Evolutionary conservation across 2,797 vertebrate genomes (phyloP).

Genomic region (Amniataba percoides): DNA sequence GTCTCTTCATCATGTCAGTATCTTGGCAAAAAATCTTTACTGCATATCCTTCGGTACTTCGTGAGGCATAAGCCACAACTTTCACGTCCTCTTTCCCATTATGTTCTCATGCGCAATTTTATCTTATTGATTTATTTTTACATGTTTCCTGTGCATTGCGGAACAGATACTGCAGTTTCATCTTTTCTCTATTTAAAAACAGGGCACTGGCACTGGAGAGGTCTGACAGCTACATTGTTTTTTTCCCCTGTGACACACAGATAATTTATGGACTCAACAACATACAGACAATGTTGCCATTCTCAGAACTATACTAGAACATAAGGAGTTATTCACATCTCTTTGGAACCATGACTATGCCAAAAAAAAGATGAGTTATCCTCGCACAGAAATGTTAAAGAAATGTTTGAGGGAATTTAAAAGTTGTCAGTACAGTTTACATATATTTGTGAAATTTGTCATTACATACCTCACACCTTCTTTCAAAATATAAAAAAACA

Average conservation of each 20-base stretch:
- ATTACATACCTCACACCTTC: too few species aligned
- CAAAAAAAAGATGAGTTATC: neutral
- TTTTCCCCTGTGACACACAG: neutral
- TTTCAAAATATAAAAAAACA: too few species aligned
- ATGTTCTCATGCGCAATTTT: neutral
- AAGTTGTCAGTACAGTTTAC: too few species aligned
- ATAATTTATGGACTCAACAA: neutral
- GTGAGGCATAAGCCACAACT: neutral
- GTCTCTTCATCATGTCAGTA: too few species aligned
- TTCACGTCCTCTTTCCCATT: slow-evolving; percentile 42
- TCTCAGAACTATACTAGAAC: neutral
- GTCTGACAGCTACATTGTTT: neutral
- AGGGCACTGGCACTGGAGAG: neutral
- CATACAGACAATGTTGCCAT: neutral
- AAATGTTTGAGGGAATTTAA: too few species aligned
- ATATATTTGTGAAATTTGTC: too few species aligned
- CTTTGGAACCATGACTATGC: neutral
- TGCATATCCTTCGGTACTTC: neutral
- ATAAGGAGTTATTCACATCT: neutral
- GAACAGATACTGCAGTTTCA: neutral
- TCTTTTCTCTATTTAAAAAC: neutral
- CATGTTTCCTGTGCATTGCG: slow-evolving; percentile 1
- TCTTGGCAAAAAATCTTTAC: neutral
- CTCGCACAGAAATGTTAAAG: too few species aligned
- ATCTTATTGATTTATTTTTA: neutral